These are phyloP conservation scores for Colius striatus DNA, from an alignment of 2,113 vertebrate species.

Conservation along the genomic window DNA sequence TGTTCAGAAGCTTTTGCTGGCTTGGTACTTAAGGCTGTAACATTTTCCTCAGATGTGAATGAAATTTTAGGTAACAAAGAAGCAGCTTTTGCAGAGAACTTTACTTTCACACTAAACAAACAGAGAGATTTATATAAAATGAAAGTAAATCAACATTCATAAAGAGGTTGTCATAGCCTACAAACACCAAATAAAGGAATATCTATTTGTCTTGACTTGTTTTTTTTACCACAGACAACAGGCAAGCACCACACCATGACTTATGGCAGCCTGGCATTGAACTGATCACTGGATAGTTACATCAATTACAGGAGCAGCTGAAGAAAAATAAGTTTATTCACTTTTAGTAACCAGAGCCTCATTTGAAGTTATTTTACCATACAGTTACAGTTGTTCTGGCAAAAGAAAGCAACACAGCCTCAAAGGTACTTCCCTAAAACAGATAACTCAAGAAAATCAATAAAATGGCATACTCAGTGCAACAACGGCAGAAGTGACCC, in stretches of 20 bases:
- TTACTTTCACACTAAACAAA: conserved; percentile 75
- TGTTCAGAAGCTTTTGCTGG: not conserved
- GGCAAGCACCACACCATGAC: not conserved
- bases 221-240: not conserved
- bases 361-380: not conserved
- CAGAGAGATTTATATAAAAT: not conserved
- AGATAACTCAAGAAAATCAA: not conserved
- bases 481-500: not conserved
- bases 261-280: not conserved
- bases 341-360: not conserved
- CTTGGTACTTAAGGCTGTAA: conserved; percentile 6
- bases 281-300: not conserved
- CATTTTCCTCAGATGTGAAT: conserved; percentile 44
- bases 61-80: conserved; percentile 70
- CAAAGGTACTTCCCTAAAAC: not conserved
- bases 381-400: not conserved
- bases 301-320: not conserved
- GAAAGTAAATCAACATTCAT: not conserved
- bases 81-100: conserved; percentile 66
- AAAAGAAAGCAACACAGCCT: not conserved
- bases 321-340: not conserved
- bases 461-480: not conserved
- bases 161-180: not conserved
- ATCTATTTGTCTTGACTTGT: not conserved
- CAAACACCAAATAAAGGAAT: not conserved